Base-by-base conservation (phyloP, 2,113 vertebrate species). In the Alligator sinensis region DNA sequence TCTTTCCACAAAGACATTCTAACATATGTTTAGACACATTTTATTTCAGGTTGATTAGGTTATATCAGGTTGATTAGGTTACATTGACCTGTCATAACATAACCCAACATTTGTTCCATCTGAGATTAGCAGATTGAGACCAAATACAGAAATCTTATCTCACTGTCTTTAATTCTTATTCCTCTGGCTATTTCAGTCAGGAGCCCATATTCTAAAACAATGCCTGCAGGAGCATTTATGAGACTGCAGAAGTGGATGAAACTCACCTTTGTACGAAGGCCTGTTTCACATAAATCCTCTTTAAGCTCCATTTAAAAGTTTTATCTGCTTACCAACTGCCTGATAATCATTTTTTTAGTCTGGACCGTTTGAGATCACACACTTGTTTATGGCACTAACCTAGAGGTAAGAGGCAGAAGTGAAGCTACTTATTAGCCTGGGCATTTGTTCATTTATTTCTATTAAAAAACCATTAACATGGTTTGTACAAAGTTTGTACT, bases 111-210 rank as follows among this genome's bases (percentile, higher is more conserved):
- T 91, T 34, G 3, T 77, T 83, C 24, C 27, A 18, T 76, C 88
- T 55, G 74, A 82, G 11, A 72, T 87, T 86, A 85, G 76, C 91
- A 82, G 94, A 34, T 34, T 34, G 34, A 34, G 34, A 34, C 4
- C 34, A 34, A 34, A 34, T 34, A 34, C 34, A 34, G 34, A 34
- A 34, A 34, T 34, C 34, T 34, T 34, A 34, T 34, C 34, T 34
- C 34, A 34, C 34, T 34, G 34, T 34, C 34, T 34, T 34, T 34
- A 34, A 57, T 86, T 95, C 82, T 47, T 47, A 47, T 47, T 47
- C 47, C 47, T 47, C 47, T 88, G 90, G 21, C 63, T 92, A 60
- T 60, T 95, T 82, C 88, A 57, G 72, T 82, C 81, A 79, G 72
- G 21, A 92, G 47, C 47, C 81, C 8, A 21, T 25, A 90, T 91